Conservation (phyloP, 2,113 vertebrate species). For the Indicator maculatus region DNA sequence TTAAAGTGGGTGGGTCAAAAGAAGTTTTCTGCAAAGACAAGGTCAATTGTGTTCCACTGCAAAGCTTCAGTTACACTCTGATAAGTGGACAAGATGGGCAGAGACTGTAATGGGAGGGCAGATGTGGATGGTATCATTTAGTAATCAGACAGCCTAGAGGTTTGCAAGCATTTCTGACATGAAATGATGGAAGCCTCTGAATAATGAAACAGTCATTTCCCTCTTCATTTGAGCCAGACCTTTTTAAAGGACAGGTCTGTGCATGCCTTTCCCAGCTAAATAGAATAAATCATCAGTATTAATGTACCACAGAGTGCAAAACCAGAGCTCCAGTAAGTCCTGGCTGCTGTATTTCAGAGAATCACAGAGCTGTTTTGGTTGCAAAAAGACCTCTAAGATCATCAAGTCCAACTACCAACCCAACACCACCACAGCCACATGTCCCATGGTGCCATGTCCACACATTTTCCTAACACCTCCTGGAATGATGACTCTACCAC, state of each 20-base stretch:
- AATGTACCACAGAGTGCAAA: neutral
- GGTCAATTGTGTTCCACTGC: neutral
- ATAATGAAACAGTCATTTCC: neutral
- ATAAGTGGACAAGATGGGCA: neutral
- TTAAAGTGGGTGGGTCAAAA: slow-evolving; percentile 22
- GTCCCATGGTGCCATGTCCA: no score
- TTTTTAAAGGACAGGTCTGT: neutral
- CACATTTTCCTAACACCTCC: no score
- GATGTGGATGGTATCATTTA: neutral
- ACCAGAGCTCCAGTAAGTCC: neutral
- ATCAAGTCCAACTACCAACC: no score
- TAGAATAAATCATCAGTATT: neutral
- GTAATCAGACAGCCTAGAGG: neutral
- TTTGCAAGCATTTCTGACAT: neutral
- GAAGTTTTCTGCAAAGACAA: neutral
- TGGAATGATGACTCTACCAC: no score
- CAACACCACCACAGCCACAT: no score
- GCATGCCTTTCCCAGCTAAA: neutral
- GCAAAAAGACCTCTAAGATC: no score
- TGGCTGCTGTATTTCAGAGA: neutral
- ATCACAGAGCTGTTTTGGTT: no score
- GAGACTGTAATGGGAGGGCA: neutral
- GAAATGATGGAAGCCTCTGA: neutral
- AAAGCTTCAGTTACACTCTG: neutral
- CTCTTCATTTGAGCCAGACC: neutral